Conservation (phyloP, 2,888 invertebrate species). For the Machimus atricapillus region DNA sequence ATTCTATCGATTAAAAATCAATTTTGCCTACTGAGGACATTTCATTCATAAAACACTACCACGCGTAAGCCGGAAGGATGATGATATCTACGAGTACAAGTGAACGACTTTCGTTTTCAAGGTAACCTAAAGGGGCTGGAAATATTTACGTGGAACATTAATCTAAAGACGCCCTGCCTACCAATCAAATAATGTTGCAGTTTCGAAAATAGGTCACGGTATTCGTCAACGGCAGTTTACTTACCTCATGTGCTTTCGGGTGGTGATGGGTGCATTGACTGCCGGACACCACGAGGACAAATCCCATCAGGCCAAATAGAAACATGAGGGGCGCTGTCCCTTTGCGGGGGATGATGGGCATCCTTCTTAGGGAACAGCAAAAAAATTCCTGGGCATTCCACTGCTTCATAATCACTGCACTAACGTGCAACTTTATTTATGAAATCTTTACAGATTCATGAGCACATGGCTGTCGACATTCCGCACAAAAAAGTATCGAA, state of each 20-base stretch:
- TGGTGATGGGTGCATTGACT: constrained; percentile 71
- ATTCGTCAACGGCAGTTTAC: constrained; percentile 38
- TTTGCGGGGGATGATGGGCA: neutral
- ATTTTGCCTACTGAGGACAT: neutral
- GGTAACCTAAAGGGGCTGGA: neutral
- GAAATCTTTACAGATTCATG: neutral
- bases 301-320: neutral
- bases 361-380: neutral
- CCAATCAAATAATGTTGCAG: neutral
- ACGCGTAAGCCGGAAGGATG: neutral
- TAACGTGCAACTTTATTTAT: neutral
- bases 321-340: neutral
- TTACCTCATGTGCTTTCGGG: constrained; percentile 73
- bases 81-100: no score
- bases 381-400: neutral
- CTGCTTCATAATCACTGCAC: neutral
- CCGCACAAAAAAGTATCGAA: neutral
- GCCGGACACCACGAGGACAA: constrained; percentile 45
- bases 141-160: neutral
- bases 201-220: neutral
- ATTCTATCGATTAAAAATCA: neutral
- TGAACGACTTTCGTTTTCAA: neutral
- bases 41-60: neutral
- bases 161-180: neutral
- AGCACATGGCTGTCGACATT: neutral